A percentile compares a stretch with the other conserved stretches of the same genome.
Conservation (phyloP, 2,797 vertebrate genomes). For the Microctenopoma stevenorrisi region DNA sequence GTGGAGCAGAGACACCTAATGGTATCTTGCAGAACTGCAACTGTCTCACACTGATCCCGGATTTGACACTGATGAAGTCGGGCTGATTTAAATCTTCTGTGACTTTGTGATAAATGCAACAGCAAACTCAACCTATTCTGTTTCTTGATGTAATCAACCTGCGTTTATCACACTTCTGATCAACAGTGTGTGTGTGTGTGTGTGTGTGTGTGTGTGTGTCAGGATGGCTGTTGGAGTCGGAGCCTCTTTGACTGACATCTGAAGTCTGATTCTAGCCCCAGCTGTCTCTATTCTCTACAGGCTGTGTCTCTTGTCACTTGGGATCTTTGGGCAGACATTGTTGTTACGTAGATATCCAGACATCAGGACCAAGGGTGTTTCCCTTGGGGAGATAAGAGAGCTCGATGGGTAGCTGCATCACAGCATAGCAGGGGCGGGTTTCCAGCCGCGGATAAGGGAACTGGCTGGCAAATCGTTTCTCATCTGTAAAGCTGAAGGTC, state of each 20-base stretch:
- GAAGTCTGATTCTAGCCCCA: constrained; percentile 40
- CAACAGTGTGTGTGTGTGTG: not conserved
- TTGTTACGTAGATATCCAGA: constrained; percentile 57
- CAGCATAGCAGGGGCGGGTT: constrained; percentile 31
- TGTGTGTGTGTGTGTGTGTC: constrained; percentile 9
- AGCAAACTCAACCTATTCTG: not conserved
- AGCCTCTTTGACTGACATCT: constrained; percentile 49
- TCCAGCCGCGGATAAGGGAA: constrained; percentile 34
- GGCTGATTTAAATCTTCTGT: constrained; percentile 26
- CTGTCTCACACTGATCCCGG: not conserved
- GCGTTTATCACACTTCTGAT: constrained; percentile 40
- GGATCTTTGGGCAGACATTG: constrained; percentile 55
- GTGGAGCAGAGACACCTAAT: constrained; percentile 79
- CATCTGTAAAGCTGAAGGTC: constrained; percentile 60
- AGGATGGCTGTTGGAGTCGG: constrained; percentile 25
- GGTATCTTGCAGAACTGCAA: constrained; percentile 56
- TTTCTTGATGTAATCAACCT: constrained; percentile 19
- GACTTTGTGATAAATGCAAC: constrained; percentile 27
- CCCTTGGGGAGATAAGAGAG: constrained; percentile 59
- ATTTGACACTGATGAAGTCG: not conserved
- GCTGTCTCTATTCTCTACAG: constrained; percentile 46
- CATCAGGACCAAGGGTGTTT: constrained; percentile 56
- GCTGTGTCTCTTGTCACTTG: constrained; percentile 37
- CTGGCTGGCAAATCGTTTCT: constrained; percentile 41
- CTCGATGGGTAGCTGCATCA: constrained; percentile 57